Percentiles rank a stretch among this genome's conserved stretches.
Conservation (phyloP, 2,113 vertebrate genomes). For the Athene noctua region DNA sequence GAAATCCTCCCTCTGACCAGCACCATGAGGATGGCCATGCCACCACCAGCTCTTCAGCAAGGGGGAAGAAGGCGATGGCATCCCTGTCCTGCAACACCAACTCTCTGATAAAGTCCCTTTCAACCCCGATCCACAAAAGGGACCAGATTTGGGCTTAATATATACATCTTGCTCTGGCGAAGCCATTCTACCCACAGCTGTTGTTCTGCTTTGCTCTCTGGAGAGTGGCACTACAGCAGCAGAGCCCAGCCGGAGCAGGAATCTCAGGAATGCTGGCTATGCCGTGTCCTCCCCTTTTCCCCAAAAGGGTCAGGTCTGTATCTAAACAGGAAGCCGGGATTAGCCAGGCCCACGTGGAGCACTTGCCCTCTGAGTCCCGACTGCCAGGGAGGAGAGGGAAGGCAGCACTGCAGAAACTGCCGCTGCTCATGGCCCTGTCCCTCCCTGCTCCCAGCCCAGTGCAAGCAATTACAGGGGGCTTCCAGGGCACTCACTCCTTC, state of each 20-base stretch:
- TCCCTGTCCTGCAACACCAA: background rate
- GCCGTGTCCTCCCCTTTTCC: background rate
- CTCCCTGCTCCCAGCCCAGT: background rate
- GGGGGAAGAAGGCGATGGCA: background rate
- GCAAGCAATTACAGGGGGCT: accelerated
- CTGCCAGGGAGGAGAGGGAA: background rate
- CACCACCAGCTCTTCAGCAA: background rate
- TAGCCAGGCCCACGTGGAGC: background rate
- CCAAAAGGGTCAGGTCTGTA: background rate
- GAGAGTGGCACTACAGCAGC: background rate
- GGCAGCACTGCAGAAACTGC: background rate
- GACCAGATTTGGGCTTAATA: background rate
- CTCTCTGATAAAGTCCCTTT: background rate
- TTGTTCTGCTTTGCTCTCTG: background rate
- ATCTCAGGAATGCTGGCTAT: conserved; percentile 24
- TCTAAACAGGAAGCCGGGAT: background rate
- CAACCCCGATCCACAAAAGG: background rate
- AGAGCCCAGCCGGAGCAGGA: background rate
- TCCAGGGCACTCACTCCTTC: background rate
- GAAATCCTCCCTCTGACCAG: background rate
- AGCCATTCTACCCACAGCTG: accelerated
- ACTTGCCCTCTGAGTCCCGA: accelerated
- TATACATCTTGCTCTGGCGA: background rate
- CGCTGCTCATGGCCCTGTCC: background rate
- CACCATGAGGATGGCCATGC: accelerated